These are phyloP conservation scores for Schrankia costaestrigalis DNA, from an alignment of 2,888 invertebrate genomes.

Conservation along the genomic window DNA sequence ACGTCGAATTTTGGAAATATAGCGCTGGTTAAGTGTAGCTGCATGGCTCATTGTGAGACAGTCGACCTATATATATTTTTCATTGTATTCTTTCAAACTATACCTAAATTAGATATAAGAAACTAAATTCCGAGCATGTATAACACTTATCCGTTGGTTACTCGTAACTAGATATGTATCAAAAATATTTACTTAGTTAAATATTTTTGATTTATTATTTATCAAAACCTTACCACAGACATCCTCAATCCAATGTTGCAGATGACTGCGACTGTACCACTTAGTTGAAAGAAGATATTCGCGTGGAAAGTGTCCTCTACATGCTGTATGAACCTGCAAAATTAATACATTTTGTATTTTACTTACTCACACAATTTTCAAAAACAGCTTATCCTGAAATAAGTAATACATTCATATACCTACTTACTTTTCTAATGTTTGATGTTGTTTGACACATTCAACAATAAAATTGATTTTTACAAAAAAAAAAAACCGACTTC, in stretches of 20 bases:
- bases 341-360: not conserved
- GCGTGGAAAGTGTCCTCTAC: slow-evolving; percentile 73
- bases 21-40: no score
- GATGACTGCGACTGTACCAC: slow-evolving; percentile 71
- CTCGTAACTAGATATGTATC: no score
- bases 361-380: not conserved
- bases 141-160: no score
- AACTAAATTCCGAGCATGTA: no score
- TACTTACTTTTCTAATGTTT: slow-evolving; percentile 54
- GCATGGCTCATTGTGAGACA: no score
- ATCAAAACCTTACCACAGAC: slow-evolving; percentile 49
- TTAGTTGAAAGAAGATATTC: slow-evolving; percentile 76
- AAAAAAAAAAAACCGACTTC: no score
- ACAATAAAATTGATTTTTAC: slow-evolving; percentile 47
- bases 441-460: slow-evolving; percentile 62
- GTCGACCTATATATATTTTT: no score
- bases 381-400: not conserved
- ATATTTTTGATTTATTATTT: not conserved
- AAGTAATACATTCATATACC: not conserved
- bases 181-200: not conserved
- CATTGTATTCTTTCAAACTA: no score
- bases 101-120: no score
- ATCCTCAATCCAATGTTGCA: slow-evolving; percentile 69
- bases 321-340: slow-evolving; percentile 59
- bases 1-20: no score